Evolutionary conservation across 2,797 vertebrate genomes (phyloP).

Genomic region (Phalanger gymnotis): DNA sequence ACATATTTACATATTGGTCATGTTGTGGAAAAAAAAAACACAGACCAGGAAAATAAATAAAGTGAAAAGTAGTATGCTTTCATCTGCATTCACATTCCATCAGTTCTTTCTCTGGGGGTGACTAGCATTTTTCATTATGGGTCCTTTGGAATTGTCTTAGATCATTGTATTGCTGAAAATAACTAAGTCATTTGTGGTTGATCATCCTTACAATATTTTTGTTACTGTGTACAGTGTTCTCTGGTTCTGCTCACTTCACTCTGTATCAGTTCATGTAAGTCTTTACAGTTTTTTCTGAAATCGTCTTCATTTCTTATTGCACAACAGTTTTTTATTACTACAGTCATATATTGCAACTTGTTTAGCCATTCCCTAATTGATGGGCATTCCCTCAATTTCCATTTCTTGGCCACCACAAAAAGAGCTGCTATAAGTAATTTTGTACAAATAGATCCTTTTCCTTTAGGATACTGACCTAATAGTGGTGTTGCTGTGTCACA

Average conservation of each 20-base stretch:
- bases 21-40: neutral
- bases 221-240: neutral
- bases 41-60: neutral
- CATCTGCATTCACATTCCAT: neutral
- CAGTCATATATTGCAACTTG: neutral
- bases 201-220: neutral
- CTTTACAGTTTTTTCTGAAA: neutral
- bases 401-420: neutral
- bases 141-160: neutral
- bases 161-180: neutral
- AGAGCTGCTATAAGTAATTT: neutral
- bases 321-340: neutral
- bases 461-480: neutral
- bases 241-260: neutral
- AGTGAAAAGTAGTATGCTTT: neutral
- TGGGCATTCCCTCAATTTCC: neutral
- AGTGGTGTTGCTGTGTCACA: neutral
- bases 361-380: neutral
- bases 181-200: too few species aligned
- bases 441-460: neutral
- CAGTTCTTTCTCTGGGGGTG: neutral
- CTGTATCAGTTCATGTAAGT: neutral
- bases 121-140: neutral
- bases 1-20: neutral
- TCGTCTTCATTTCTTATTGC: neutral